These are phyloP conservation scores for Garrulus glandarius DNA, from an alignment of 2,797 vertebrate genomes.

Conservation along the genomic window DNA sequence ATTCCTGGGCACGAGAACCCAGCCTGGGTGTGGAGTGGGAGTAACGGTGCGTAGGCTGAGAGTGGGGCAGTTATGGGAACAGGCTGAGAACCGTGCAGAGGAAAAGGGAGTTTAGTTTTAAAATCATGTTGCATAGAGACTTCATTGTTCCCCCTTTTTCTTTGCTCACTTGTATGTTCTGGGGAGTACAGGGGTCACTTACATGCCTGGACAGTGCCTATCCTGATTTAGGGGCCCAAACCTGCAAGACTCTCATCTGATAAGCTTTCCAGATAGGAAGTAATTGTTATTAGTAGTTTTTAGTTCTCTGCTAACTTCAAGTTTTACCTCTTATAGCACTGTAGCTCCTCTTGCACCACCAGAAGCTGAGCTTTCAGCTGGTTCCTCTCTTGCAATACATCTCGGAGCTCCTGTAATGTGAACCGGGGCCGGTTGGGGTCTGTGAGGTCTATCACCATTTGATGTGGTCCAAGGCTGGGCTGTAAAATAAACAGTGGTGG, in stretches of 20 bases:
- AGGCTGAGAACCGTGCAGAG: not conserved
- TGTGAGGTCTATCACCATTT: constrained; percentile 88
- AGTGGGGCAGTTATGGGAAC: fast-evolving
- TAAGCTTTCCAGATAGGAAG: not conserved
- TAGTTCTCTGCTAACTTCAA: not conserved
- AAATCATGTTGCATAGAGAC: not conserved
- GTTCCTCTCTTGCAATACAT: constrained; percentile 96
- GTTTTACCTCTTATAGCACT: constrained; percentile 88
- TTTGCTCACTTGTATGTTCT: not conserved
- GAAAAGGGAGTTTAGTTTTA: not conserved
- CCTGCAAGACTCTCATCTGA: not conserved
- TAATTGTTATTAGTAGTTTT: too few relatives aligned
- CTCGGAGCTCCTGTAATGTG: constrained; percentile 93
- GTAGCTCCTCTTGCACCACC: constrained; percentile 90
- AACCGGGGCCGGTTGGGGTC: constrained; percentile 96
- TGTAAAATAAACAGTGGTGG: constrained; percentile 28
- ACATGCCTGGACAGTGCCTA: not conserved
- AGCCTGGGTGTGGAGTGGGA: not conserved
- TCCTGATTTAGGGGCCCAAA: not conserved
- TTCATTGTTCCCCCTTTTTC: not conserved
- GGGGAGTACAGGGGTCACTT: not conserved
- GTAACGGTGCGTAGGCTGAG: not conserved
- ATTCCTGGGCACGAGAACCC: not conserved
- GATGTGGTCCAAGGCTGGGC: constrained; percentile 83
- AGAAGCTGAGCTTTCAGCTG: constrained; percentile 92